These are phyloP conservation scores for Hoplostethus atlanticus DNA, from an alignment of 2,797 vertebrate genomes.

Conservation along the genomic window DNA sequence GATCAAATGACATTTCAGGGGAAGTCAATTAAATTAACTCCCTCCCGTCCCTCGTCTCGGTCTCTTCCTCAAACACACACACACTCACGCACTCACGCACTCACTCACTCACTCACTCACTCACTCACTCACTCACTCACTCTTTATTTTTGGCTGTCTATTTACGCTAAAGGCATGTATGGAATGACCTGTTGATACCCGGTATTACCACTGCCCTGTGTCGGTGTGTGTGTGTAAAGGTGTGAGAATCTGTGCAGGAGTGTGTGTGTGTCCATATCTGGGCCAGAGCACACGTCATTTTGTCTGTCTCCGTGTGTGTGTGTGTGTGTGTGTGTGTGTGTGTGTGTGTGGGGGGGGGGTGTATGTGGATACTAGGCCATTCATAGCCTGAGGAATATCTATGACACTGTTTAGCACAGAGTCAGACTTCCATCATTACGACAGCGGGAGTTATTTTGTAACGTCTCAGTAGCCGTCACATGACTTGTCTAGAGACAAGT, in stretches of 20 bases:
- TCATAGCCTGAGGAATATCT: constrained; percentile 63
- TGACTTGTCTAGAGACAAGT: not conserved
- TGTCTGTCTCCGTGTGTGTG: constrained; percentile 38
- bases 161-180: constrained; percentile 55
- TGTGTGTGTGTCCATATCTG: constrained; percentile 32
- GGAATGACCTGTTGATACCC: constrained; percentile 58
- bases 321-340: constrained; percentile 26
- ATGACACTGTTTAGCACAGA: constrained; percentile 71
- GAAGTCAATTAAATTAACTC: constrained; percentile 25
- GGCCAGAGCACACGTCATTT: constrained; percentile 33
- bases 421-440: constrained; percentile 17
- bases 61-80: not conserved
- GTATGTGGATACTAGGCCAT: constrained; percentile 70
- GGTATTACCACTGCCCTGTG: constrained; percentile 35
- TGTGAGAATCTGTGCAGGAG: not conserved
- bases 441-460: not conserved
- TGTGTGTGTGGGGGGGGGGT: not conserved
- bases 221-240: constrained; percentile 12
- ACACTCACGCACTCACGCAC: too few relatives aligned
- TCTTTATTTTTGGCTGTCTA: constrained; percentile 51
- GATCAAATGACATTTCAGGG: constrained; percentile 43
- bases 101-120: not conserved
- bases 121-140: not conserved
- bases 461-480: not conserved
- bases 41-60: not conserved